A percentile compares a stretch with the other conserved stretches of the same genome.
These are phyloP conservation scores for Percina caprodes DNA, from an alignment of 2,113 vertebrate species.

Conservation along the genomic window DNA sequence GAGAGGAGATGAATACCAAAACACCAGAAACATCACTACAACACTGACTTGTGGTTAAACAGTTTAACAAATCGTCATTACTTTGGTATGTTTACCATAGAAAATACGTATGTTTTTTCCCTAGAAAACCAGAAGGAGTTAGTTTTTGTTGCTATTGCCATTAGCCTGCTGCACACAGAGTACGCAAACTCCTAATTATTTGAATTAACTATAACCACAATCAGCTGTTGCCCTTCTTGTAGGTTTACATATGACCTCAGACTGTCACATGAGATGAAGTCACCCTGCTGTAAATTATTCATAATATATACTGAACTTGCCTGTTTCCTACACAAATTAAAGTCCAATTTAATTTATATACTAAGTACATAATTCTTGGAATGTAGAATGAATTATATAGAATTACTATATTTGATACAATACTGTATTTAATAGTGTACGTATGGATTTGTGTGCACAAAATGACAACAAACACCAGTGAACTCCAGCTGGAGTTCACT, in stretches of 20 bases:
- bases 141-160: neutral
- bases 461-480: neutral
- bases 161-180: neutral
- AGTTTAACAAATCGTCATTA: neutral
- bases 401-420: neutral
- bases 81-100: neutral
- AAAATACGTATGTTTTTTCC: neutral
- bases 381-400: too few species aligned
- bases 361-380: too few species aligned
- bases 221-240: neutral
- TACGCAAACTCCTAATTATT: neutral
- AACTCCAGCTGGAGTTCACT: too few species aligned
- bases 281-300: neutral
- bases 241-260: neutral
- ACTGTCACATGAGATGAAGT: neutral
- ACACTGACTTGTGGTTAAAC: too few species aligned
- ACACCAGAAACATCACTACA: neutral
- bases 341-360: too few species aligned
- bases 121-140: neutral
- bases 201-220: neutral
- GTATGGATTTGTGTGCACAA: neutral
- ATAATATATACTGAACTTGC: neutral
- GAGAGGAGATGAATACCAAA: conserved; percentile 28
- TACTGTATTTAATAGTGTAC: neutral
- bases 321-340: too few species aligned